Evolutionary conservation across 2,113 vertebrate genomes (phyloP).

Genomic region (Ceratotherium simum): DNA sequence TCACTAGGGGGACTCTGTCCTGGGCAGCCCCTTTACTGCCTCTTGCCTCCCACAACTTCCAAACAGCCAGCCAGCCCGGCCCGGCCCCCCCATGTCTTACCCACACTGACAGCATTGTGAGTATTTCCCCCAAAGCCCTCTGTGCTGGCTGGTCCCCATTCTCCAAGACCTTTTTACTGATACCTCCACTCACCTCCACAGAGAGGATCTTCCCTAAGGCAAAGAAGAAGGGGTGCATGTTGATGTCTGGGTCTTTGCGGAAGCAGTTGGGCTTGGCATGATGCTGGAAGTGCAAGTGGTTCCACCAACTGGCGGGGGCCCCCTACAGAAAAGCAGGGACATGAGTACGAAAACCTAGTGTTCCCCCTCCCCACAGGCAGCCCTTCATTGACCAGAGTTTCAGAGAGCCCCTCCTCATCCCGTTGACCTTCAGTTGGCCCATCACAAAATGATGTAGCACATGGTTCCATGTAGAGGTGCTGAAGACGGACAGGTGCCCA

Average conservation of each 20-base stretch:
- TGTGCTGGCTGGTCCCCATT: neutral
- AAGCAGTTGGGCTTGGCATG: constrained; percentile 93
- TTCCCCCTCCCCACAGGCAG: rapidly evolving
- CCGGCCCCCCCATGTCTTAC: rapidly evolving
- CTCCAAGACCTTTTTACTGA: neutral
- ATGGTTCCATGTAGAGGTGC: constrained; percentile 90
- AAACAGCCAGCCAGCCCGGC: neutral
- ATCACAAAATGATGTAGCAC: constrained; percentile 90
- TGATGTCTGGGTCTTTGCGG: constrained; percentile 91
- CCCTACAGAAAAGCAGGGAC: constrained; percentile 81
- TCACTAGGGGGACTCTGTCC: neutral
- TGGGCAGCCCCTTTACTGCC: neutral
- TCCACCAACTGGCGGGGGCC: constrained; percentile 92
- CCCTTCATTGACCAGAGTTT: neutral
- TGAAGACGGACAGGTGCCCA: constrained; percentile 91
- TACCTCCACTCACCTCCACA: constrained; percentile 87
- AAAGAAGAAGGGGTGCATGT: constrained; percentile 91
- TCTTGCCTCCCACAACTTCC: neutral
- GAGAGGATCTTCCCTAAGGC: constrained; percentile 90
- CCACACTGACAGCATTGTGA: too few species aligned
- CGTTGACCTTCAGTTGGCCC: constrained; percentile 90
- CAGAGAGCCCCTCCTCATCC: neutral
- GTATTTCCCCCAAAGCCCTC: neutral
- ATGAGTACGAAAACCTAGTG: neutral
- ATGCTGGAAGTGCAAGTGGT: constrained; percentile 92